Evolutionary conservation across 2,888 invertebrate species (phyloP), one percentile per base, ranked within the genome.

Genomic region (Drosophila percnosoma): DNA sequence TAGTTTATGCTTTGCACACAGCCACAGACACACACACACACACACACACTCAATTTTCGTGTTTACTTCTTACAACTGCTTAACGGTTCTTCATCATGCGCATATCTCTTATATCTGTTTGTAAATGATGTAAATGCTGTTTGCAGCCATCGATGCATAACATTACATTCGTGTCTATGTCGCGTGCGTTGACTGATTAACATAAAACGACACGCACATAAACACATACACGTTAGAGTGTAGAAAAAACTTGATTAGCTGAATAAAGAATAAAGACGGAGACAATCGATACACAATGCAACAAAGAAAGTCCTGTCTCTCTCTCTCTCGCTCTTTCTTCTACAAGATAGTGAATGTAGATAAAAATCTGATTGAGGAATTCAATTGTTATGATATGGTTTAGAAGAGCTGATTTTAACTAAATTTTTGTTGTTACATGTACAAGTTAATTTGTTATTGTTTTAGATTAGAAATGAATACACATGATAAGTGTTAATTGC

Each of bases 121-220:
- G 7, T 13, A 21, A 21, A 4, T 4, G 21, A 45, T 21, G 45
- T n/a, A 45, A 45, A 21, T 7, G 4, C 24, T 15, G 15, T 24
- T 24, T 45, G 45, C 45, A 45, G 24, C 45, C 24, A 45, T 45
- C 45, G 45, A 45, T 45, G 45, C 21, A 45, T 24, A 24, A 45
- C 45, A 45, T 24, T 42, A 21, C 11, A 21, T 21, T 21, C 42
- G 21, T 21, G 21, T 21, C 42, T 42, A 21, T 24, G 21, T 21
- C 45, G 45, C 45, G 45, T 45, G 45, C 24, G 7, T 45, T 8
- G 24, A 15, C 45, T 24, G 45, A 45, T 45, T 45, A 24, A 45
- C 45, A 45, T 8, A 24, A 4, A 45, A 24, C 45, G 8, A 45
- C 45, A 45, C 21, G 45, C 13, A 45, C 21, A 13, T 7, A 13